A percentile compares a stretch with the other conserved stretches of the same genome.
phyloP scores from a whole-genome alignment of 2,797 vertebrate species.

The Neosalanx taihuensis region DNA sequence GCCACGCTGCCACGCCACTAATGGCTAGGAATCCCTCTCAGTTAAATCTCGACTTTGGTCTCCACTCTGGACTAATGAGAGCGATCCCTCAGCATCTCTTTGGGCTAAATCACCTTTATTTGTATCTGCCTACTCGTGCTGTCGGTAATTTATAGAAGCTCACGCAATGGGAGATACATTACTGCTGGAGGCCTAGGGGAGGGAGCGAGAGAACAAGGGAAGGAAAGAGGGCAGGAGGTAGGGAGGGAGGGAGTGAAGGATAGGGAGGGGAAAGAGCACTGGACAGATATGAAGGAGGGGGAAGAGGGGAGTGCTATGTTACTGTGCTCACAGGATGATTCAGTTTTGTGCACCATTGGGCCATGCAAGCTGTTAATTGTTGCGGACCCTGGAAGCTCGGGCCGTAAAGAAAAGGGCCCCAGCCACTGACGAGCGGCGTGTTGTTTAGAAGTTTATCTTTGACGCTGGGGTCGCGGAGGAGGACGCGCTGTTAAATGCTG shows the following conservation, averaged over 20 bases:
- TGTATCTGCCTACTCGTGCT: slow-evolving; percentile 75
- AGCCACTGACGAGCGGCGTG: slow-evolving; percentile 65
- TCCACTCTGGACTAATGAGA: slow-evolving; percentile 81
- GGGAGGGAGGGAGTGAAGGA: neutral
- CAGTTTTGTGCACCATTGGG: slow-evolving; percentile 47
- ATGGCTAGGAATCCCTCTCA: slow-evolving; percentile 81
- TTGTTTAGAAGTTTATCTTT: slow-evolving; percentile 71
- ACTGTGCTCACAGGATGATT: slow-evolving; percentile 58
- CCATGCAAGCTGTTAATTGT: slow-evolving; percentile 72
- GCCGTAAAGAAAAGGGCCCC: slow-evolving; percentile 65
- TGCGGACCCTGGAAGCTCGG: slow-evolving; percentile 45
- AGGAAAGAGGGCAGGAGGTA: neutral
- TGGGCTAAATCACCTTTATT: slow-evolving; percentile 86
- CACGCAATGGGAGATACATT: slow-evolving; percentile 66
- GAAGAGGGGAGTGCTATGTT: slow-evolving; percentile 18
- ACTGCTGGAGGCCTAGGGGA: slow-evolving; percentile 53
- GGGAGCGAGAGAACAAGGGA: slow-evolving; percentile 8
- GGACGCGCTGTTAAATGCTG: slow-evolving; percentile 54
- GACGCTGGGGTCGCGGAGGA: slow-evolving; percentile 61
- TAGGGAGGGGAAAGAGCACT: slow-evolving; percentile 19
- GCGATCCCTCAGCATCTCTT: slow-evolving; percentile 82
- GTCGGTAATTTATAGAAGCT: slow-evolving; percentile 74
- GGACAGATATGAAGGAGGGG: slow-evolving; percentile 6
- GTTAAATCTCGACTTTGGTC: slow-evolving; percentile 79
- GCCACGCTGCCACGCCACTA: slow-evolving; percentile 71